A percentile compares a stretch with the other conserved stretches of the same genome.
phyloP scores from a whole-genome alignment of 2,113 vertebrate species.

The Anoplopoma fimbria region DNA sequence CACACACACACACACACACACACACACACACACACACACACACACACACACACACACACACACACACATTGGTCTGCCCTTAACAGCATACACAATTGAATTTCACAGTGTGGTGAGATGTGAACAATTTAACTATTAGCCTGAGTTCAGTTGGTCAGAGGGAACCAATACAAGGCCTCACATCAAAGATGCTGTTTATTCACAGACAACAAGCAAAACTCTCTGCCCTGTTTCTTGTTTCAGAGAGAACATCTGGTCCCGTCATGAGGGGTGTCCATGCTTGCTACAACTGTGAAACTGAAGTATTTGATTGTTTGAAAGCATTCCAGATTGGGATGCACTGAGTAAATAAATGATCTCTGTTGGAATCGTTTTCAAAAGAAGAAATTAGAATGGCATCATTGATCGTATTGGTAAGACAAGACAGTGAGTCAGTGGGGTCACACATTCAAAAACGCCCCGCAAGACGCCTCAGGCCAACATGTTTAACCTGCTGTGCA shows the following conservation, averaged over 20 bases:
- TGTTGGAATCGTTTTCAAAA: constrained; percentile 5
- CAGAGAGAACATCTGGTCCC: constrained; percentile 58
- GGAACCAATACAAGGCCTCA: constrained; percentile 38
- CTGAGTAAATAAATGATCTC: constrained; percentile 22
- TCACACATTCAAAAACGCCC: constrained; percentile 1
- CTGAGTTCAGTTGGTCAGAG: constrained; percentile 47
- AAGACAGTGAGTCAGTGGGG: not conserved
- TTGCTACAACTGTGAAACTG: constrained; percentile 37
- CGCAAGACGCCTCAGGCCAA: not conserved
- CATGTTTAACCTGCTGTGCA: not conserved
- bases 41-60: constrained; percentile 20
- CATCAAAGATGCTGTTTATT: constrained; percentile 52
- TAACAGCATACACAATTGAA: constrained; percentile 5
- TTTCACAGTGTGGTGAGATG: constrained; percentile 62
- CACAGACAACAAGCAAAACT: constrained; percentile 53
- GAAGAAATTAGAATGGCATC: not conserved
- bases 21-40: constrained; percentile 21
- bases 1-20: constrained; percentile 20
- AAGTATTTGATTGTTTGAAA: constrained; percentile 35
- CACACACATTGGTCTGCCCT: constrained; percentile 9
- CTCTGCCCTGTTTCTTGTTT: constrained; percentile 18
- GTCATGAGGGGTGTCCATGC: constrained; percentile 13
- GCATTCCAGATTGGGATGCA: constrained; percentile 25
- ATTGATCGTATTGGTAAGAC: not conserved
- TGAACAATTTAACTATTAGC: constrained; percentile 37